Percentiles rank a stretch among this genome's conserved stretches.
Evolutionary conservation across 2,113 vertebrate genomes (phyloP).

Genomic region (Saccopteryx bilineata): DNA sequence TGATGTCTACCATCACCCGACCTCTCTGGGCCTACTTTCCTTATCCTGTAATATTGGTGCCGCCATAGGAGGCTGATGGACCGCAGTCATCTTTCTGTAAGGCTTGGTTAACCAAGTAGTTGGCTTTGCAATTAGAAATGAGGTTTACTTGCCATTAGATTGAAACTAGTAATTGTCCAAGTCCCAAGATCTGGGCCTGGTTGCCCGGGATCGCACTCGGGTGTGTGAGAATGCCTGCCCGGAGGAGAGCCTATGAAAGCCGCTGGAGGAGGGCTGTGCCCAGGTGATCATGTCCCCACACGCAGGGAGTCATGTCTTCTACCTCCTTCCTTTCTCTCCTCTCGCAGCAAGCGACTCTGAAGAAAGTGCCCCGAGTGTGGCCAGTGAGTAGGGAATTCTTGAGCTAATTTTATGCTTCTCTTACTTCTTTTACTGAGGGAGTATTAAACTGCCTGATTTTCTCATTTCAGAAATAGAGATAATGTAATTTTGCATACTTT

Average conservation of each 20-base stretch:
- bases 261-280: too few species aligned
- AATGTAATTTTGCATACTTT: neutral
- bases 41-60: neutral
- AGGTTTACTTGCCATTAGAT: neutral
- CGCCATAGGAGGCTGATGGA: neutral
- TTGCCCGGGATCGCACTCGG: neutral
- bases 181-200: neutral
- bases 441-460: neutral
- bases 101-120: neutral
- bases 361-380: neutral
- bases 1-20: neutral
- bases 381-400: neutral
- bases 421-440: neutral
- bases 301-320: neutral
- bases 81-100: slow-evolving; percentile 6
- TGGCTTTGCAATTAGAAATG: neutral
- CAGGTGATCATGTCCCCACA: neutral
- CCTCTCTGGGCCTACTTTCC: neutral
- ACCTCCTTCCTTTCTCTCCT: neutral
- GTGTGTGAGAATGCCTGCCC: neutral
- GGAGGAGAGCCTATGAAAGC: neutral
- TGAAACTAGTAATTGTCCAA: neutral
- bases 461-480: slow-evolving; percentile 43
- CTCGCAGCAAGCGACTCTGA: neutral
- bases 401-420: neutral